Base-by-base conservation (phyloP, 2,888 invertebrate species). In the Druceiella hillmani region DNA sequence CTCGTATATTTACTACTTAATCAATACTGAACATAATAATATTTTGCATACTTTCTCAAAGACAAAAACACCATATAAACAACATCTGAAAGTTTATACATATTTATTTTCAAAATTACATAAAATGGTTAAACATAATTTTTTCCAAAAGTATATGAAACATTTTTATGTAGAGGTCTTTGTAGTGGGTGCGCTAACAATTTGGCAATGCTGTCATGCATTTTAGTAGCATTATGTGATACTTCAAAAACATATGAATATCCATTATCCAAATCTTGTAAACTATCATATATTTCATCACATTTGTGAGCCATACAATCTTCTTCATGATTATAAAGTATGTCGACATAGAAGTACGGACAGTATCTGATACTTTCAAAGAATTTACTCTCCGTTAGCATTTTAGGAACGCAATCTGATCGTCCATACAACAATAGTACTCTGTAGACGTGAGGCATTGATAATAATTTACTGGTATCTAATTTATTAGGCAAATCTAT, bases 121-220 rank as follows among this genome's bases (percentile, higher is more conserved):
- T n/a, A n/a, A n/a, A n/a, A n/a, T n/a, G n/a, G n/a, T n/a, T n/a
- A n/a, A n/a, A n/a, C n/a, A n/a, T n/a, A n/a, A n/a, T n/a, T n/a
- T n/a, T n/a, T n/a, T n/a, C 61, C 62, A 60, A 74, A 65, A 26
- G 55, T 57, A 50, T 81, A 80, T 41, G 66, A 62, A 14, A 74
- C 60, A 43, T 79, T 69, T 52, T 75, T 74, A 55, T 86, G 85
- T 38, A 74, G 54, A 9, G 82, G 78, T 47, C 87, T 66, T 55
- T 87, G 87, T 27, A 86, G 57, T 1, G 86, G 86, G 62, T 87
- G 87, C 4, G 81, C 80, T 20, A 85, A 57, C 33, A 87, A 56
- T 58, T 81, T 83, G 1, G 81, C 83, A 66, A 81, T 76, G 43
- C 72, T 75, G 48, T 79, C 77, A 55, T 82, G 80, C 24, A 87